Conservation (phyloP, 2,888 invertebrate genomes). For the Apocheima hispidaria region DNA sequence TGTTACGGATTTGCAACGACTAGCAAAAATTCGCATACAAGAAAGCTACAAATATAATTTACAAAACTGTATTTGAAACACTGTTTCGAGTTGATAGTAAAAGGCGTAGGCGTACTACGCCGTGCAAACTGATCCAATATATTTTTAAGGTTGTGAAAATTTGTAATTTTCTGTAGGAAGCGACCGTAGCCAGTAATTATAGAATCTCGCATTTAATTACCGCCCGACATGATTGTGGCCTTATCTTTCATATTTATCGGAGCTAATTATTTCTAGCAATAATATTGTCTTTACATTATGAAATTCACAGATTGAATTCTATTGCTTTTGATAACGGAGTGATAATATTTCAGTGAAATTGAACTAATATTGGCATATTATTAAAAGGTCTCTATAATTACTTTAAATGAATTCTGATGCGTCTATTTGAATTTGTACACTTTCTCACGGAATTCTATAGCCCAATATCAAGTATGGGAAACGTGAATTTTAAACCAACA, state of each 20-base stretch:
- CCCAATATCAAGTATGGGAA: neutral
- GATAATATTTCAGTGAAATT: no score
- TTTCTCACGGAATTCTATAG: neutral
- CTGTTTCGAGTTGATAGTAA: neutral
- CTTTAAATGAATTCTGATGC: neutral
- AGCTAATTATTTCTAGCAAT: neutral
- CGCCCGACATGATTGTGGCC: neutral
- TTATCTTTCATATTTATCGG: neutral
- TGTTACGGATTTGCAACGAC: neutral
- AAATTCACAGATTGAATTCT: no score
- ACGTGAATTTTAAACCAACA: neutral
- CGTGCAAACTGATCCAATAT: neutral
- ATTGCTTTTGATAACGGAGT: no score
- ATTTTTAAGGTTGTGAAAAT: neutral
- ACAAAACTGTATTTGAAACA: neutral
- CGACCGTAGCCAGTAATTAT: neutral
- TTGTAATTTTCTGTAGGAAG: neutral
- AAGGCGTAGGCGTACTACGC: conserved; percentile 4
- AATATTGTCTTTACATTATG: conserved; percentile 8
- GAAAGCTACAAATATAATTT: neutral
- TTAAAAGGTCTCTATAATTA: neutral
- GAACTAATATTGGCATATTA: neutral
- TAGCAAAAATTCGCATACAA: no score
- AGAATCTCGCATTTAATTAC: conserved; percentile 1
- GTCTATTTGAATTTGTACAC: no score